phyloP scores from a whole-genome alignment of 1,140 invertebrate species.

The Carposina sasakii region DNA sequence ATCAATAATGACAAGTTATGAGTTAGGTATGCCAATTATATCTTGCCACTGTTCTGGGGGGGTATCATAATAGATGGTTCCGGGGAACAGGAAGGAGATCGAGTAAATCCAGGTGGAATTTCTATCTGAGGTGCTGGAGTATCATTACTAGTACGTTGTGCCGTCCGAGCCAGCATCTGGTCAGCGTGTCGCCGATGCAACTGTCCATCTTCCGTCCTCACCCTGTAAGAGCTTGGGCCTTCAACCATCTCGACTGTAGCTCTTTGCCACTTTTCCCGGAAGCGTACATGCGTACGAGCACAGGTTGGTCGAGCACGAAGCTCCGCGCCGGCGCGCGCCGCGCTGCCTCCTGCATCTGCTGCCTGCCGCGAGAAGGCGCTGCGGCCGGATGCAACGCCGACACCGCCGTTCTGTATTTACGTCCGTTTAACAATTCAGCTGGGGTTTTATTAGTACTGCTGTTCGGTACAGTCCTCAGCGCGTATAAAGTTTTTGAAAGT shows the following conservation, averaged over 20 bases:
- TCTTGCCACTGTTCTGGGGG: no score
- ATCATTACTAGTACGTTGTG: not conserved
- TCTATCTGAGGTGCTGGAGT: not conserved
- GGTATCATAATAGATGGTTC: no score
- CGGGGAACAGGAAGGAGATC: no score
- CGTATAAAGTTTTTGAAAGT: constrained; percentile 84
- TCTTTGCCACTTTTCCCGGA: constrained; percentile 77
- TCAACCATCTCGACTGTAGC: constrained; percentile 46
- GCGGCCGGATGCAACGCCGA: not conserved
- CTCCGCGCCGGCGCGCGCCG: not conserved
- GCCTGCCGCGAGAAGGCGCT: not conserved
- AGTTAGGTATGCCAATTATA: no score
- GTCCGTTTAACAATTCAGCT: constrained; percentile 5
- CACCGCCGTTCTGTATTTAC: constrained; percentile 4
- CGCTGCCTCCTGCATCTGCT: not conserved
- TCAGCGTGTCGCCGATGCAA: constrained; percentile 14
- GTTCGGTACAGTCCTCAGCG: constrained; percentile 92
- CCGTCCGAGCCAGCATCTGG: constrained; percentile 2
- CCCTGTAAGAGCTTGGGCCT: constrained; percentile 8
- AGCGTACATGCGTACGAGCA: constrained; percentile 5
- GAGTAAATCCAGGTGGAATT: no score
- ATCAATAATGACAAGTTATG: no score
- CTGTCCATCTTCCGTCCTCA: constrained; percentile 17
- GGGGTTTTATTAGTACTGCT: constrained; percentile 73
- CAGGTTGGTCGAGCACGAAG: not conserved